Evolutionary conservation across 1,140 invertebrate genomes (phyloP).

Genomic region (Portunus trituberculatus): DNA sequence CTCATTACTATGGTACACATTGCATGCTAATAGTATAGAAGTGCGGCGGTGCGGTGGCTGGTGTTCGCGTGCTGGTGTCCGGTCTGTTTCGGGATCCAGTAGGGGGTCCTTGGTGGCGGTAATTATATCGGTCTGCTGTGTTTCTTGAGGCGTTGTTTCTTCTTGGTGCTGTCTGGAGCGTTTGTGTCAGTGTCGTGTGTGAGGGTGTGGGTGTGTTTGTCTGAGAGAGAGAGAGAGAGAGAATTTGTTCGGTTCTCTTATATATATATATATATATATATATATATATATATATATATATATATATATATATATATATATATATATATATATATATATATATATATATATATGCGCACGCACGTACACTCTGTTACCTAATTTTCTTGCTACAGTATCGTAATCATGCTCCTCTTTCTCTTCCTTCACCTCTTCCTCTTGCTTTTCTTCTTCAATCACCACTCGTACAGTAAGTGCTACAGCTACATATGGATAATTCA

Average conservation of each 20-base stretch:
- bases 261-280: slow-evolving; percentile 64
- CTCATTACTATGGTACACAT: no score
- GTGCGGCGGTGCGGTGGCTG: no score
- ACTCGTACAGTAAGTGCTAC: no score
- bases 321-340: slow-evolving; percentile 62
- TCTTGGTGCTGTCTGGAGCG: no score
- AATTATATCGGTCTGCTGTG: no score
- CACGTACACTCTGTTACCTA: not conserved
- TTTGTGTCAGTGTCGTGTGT: not conserved
- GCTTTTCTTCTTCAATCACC: not conserved
- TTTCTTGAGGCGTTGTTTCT: no score
- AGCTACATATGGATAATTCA: no score
- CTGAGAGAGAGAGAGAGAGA: not conserved
- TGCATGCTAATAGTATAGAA: no score
- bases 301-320: slow-evolving; percentile 60
- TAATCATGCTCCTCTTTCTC: not conserved
- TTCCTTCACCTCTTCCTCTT: not conserved
- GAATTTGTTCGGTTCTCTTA: not conserved
- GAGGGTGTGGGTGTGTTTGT: not conserved
- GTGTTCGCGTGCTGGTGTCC: no score
- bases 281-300: slow-evolving; percentile 65
- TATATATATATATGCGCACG: slow-evolving; percentile 44
- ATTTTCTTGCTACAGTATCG: not conserved
- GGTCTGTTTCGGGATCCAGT: no score
- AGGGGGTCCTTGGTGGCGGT: no score